Evolutionary conservation across 2,113 vertebrate species (phyloP).

Genomic region (Leptocoma aspasia): DNA sequence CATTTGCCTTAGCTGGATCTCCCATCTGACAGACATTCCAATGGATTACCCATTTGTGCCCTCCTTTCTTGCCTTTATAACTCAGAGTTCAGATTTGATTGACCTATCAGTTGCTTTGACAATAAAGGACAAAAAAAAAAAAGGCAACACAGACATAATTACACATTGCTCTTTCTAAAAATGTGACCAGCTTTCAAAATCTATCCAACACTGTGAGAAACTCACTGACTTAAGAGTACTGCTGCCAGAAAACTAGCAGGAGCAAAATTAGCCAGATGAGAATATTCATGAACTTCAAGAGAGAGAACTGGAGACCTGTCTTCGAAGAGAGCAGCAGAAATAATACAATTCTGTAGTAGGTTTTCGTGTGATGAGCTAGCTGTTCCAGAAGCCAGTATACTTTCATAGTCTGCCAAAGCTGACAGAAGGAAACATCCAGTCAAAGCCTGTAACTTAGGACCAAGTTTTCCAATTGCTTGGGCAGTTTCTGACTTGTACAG

Average conservation of each 20-base stretch:
- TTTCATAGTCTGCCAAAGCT: constrained; percentile 41
- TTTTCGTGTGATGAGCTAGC: constrained; percentile 14
- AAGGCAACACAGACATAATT: not conserved
- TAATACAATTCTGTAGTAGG: not conserved
- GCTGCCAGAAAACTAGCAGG: constrained; percentile 19
- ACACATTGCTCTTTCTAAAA: not conserved
- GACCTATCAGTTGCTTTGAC: not conserved
- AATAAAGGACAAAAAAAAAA: not conserved
- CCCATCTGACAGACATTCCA: not conserved
- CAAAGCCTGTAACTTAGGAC: constrained; percentile 1
- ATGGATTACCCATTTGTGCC: not conserved
- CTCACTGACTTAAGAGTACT: not conserved
- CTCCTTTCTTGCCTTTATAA: not conserved
- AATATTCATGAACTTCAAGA: not conserved
- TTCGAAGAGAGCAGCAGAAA: constrained; percentile 10
- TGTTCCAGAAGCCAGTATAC: not conserved
- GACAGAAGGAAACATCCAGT: constrained; percentile 35
- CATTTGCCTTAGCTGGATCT: not conserved
- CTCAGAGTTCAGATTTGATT: not conserved
- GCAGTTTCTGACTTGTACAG: constrained; percentile 28
- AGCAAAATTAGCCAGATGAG: constrained; percentile 21
- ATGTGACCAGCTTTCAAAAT: constrained; percentile 9
- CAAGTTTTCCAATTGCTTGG: constrained; percentile 15
- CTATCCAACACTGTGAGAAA: not conserved
- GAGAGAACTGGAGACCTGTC: not conserved